Base-by-base conservation (phyloP, 2,888 invertebrate species). In the Tachina fera region DNA sequence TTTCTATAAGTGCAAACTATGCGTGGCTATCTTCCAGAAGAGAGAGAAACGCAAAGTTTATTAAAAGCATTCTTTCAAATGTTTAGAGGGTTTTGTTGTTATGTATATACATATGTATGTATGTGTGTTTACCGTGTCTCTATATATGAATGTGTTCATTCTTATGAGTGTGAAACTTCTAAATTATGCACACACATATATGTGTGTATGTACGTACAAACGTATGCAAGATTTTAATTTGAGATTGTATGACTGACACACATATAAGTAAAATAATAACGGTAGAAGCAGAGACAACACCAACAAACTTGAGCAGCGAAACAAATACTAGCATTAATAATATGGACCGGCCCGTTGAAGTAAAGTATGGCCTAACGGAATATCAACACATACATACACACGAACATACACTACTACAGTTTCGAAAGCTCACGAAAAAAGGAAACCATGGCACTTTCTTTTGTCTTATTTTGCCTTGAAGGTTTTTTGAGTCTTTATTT, bases 151-250 rank as follows among this genome's bases (percentile, higher is more conserved):
- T 11, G 43, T 60, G 19, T 68, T 14, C 0, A 11, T 47, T n/a
- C 60, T 47, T 74, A 60, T 22, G 9, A 77, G 77, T 78, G 72
- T 61, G 67, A 78, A 83, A 78, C 53, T 78, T 72, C 53, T 78
- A 83, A 79, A 82, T 87, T 83, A 74, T 87, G 78, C 82, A 84
- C 82, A 80, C 70, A 70, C 75, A 80, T 70, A 86, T 71, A 80
- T 86, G 78, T 80, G 77, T 31, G 31, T 31, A 31, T 84, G 78
- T 84, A 85, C 77, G 82, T 72, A 72, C 72, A 78, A 65, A 86
- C 71, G 81, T 86, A 78, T 80, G 77, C 83, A 86, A 87, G 87
- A 87, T 87, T 87, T 87, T 87, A 87, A 87, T 87, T 87, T 87
- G 67, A 87, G 87, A 87, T 87, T 87, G 68, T 72, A 56, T 68